phyloP scores from a whole-genome alignment of 2,888 invertebrate genomes.

The Eudasyphora cyanicolor region DNA sequence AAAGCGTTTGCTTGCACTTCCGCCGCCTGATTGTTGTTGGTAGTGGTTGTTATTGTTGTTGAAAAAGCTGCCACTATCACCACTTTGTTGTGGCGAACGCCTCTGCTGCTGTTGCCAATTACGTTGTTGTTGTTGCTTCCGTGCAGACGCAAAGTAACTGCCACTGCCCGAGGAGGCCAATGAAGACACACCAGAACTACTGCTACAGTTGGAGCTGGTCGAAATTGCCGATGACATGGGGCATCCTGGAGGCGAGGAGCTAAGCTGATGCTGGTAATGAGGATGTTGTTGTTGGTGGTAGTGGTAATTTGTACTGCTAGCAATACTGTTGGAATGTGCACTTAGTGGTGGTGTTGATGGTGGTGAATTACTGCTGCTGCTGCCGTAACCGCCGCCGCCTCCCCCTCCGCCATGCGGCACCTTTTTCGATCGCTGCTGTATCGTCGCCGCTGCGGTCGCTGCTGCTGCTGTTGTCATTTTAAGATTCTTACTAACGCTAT shows the following conservation, averaged over 20 bases:
- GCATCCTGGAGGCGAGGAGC: slow-evolving; percentile 72
- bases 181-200: slow-evolving; percentile 65
- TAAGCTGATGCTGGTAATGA: slow-evolving; percentile 68
- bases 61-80: slow-evolving; percentile 66
- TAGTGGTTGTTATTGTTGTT: slow-evolving; percentile 59
- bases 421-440: slow-evolving; percentile 73
- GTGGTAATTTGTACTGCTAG: slow-evolving; percentile 78
- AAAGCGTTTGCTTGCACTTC: slow-evolving; percentile 62
- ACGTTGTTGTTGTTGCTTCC: slow-evolving; percentile 71
- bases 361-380: slow-evolving; percentile 67
- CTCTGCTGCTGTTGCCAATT: slow-evolving; percentile 72
- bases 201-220: slow-evolving; percentile 68
- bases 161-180: slow-evolving; percentile 69
- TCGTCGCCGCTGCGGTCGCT: slow-evolving; percentile 72
- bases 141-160: slow-evolving; percentile 70
- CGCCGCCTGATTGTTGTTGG: slow-evolving; percentile 63
- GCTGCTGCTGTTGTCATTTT: slow-evolving; percentile 77
- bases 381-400: slow-evolving; percentile 63
- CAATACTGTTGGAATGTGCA: slow-evolving; percentile 80
- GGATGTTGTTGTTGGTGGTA: slow-evolving; percentile 69
- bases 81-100: slow-evolving; percentile 66
- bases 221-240: slow-evolving; percentile 71
- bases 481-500: slow-evolving; percentile 79
- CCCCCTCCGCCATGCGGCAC: slow-evolving; percentile 61
- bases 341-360: slow-evolving; percentile 73